These are phyloP conservation scores for Platorchestia sp. DNA, from an alignment of 1,140 invertebrate species.

Conservation along the genomic window DNA sequence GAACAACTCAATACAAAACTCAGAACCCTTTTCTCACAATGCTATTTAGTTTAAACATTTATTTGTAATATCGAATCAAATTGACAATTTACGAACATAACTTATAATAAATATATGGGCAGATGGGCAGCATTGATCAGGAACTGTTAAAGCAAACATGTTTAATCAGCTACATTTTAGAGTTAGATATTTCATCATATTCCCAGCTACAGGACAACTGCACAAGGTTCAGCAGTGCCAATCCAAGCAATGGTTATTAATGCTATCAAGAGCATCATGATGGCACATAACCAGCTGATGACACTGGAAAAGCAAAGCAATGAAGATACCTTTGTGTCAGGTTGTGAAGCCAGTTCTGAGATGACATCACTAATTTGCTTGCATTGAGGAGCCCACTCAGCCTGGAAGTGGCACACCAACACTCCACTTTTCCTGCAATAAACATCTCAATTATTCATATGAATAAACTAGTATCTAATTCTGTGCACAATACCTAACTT, in stretches of 20 bases:
- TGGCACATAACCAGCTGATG: neutral
- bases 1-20: neutral
- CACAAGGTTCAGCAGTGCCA: no score
- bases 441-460: neutral
- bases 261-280: neutral
- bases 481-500: no score
- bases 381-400: conserved; percentile 48
- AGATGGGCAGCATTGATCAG: no score
- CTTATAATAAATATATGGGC: no score
- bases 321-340: conserved; percentile 27
- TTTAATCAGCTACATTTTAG: neutral
- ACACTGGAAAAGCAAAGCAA: neutral
- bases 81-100: no score
- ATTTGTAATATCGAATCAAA: no score
- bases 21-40: neutral
- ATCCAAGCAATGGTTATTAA: neutral
- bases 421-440: conserved; percentile 32
- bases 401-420: conserved; percentile 38
- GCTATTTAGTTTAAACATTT: neutral
- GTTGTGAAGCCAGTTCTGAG: conserved; percentile 16
- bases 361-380: conserved; percentile 49
- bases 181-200: neutral
- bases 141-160: neutral
- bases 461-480: no score
- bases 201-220: neutral